Base-by-base conservation (phyloP, 2,113 vertebrate species). In the Coryphaenoides rupestris region DNA sequence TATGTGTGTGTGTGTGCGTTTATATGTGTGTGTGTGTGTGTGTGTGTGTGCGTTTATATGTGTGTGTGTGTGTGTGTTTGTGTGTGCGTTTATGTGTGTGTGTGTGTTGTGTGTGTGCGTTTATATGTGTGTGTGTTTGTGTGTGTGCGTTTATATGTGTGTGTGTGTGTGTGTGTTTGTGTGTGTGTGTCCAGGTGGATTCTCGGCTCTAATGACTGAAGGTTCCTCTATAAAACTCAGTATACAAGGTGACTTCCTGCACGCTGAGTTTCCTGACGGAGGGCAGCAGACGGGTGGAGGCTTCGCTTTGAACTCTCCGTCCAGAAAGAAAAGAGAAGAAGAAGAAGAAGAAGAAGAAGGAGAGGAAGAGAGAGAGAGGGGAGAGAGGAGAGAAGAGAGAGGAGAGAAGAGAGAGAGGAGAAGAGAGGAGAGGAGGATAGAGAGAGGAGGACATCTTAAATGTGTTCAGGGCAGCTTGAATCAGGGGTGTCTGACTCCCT, bases 221-320 rank as follows among this genome's bases (percentile, higher is more conserved):
- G 88, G 90, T 91, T 90, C 87, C 89, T 89, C 89, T 87, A 90
- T 92, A 92, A 92, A 92, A 40, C n/a, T n/a, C 91, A 85, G 83
- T 91, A 89, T 89, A 87, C 79, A 55, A 72, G 71, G 62, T 70
- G 88, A 74, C 75, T 89, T 89, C 75, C 87, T 89, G 90, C 74
- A 83, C 86, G 87, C 88, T 87, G 87, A 88, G 74, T 90, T 91
- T 87, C 88, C 89, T 92, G 87, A 90, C 88, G 91, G 89, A 83
- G 81, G 88, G 87, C 89, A 86, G 88, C 78, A 75, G 83, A n/a
- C n/a, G n/a, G n/a, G n/a, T n/a, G 84, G 72, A 81, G 82, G 33
- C 33, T 40, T 82, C 87, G 82, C 82, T 90, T 90, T 87, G 84
- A 89, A 85, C 91, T 88, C 86, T 80, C 79, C 21, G 85, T 91